Base-by-base conservation (phyloP, 2,888 invertebrate species). In the Graphium colonna region DNA sequence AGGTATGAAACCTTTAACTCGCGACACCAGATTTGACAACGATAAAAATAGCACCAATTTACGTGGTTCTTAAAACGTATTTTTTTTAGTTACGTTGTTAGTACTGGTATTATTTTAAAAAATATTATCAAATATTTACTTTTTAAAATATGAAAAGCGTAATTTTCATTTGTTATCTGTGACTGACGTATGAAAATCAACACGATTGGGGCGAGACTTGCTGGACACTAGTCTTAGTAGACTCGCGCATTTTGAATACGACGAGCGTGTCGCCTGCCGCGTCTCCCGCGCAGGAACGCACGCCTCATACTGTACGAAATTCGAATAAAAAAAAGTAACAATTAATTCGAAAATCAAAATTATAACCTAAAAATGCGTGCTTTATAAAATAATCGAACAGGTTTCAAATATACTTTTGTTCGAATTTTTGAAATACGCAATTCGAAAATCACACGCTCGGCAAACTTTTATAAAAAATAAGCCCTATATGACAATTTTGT, bases 261-360 rank as follows among this genome's bases (percentile, higher is more conserved):
- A 55, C 64, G 67, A 67, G 71, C 77, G 77, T 64, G 71, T 60
- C 56, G 64, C 63, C 15, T 38, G 63, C 66, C 60, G 68, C 65
- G 52, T 57, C 57, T 61, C 60, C 44, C 54, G 70, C 70, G 69
- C 68, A 74, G 61, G 67, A 62, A 63, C 68, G 59, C 38, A 28
- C 36, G 28, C 46, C 17, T 43, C 31, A 43, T 43, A 5, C 26
- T 7, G 7, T 12, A 13, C n/a, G 7, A 12, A 36, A 53, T 52
- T 47, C 45, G 36, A 43, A 15, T 41, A 33, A 39, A 43, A 49
- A 49, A 44, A 40, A 38, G 56, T 57, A 56, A 36, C 10, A 31
- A 1, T 3, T 1, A 3, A 31, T 31, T 9, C 31, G 31, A 9
- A 31, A 31, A 5, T 31, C 31, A 26, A 31, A 31, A 31, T 31